phyloP scores from a whole-genome alignment of 2,888 invertebrate genomes.

The Eugnorisma glareosa region DNA sequence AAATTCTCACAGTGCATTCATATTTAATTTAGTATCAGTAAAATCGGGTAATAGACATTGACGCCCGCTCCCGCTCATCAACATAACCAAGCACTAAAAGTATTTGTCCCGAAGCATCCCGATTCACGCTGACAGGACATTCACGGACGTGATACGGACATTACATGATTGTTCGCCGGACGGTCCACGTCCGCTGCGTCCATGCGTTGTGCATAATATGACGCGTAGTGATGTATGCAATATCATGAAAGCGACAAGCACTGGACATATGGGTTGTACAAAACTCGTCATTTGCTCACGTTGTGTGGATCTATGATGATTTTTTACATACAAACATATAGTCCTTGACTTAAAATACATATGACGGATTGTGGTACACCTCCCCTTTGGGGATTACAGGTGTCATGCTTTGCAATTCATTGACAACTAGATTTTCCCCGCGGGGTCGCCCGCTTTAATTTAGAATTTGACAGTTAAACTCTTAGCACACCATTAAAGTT shows the following conservation, averaged over 20 bases:
- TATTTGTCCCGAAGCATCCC: conserved; percentile 32
- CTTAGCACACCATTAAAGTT: too few relatives aligned
- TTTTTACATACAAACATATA: too few relatives aligned
- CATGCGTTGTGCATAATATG: conserved; percentile 15
- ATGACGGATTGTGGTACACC: too few relatives aligned
- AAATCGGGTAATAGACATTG: not conserved
- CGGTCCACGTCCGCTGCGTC: conserved; percentile 7
- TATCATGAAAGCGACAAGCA: conserved; percentile 25
- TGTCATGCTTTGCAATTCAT: too few relatives aligned
- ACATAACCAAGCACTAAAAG: not conserved
- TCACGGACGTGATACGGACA: conserved; percentile 34
- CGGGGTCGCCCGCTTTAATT: too few relatives aligned
- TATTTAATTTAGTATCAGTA: not conserved
- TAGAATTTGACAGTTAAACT: too few relatives aligned
- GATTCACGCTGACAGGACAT: conserved; percentile 22
- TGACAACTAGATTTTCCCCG: too few relatives aligned
- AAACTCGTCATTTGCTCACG: not conserved
- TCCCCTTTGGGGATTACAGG: too few relatives aligned
- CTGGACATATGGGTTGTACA: not conserved
- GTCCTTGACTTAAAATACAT: too few relatives aligned
- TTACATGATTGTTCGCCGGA: conserved; percentile 40
- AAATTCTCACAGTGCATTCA: not conserved
- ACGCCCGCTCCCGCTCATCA: not conserved
- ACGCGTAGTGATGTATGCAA: conserved; percentile 19
- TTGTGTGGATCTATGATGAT: not conserved